Conservation (phyloP, 1,140 invertebrate genomes). For the Nasonia longicornis region DNA sequence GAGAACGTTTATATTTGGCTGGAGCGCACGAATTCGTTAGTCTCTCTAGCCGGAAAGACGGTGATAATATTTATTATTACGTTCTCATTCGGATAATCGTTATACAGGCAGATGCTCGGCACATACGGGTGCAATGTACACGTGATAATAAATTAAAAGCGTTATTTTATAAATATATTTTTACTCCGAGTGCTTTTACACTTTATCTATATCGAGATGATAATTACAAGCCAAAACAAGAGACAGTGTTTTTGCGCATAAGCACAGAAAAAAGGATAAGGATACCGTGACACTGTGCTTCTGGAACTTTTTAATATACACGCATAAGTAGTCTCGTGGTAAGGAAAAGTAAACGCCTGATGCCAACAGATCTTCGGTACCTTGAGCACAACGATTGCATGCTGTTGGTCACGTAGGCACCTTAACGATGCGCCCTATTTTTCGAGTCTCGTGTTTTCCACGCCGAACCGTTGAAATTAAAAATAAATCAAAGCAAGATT, state of each 20-base stretch:
- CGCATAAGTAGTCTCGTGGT: too few species aligned
- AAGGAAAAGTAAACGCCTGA: too few species aligned
- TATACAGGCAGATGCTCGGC: too few species aligned
- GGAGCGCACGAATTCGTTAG: not conserved
- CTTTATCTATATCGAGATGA: too few species aligned
- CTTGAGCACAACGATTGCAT: not conserved
- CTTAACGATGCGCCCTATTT: not conserved
- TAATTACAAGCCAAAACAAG: not conserved
- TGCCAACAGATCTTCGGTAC: not conserved
- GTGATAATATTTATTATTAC: not conserved
- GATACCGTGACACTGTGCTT: too few species aligned
- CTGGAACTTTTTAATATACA: too few species aligned
- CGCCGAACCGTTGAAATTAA: too few species aligned
- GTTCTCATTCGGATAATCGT: not conserved
- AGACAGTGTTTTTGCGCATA: not conserved
- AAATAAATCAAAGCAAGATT: too few species aligned
- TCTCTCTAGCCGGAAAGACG: not conserved
- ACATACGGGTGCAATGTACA: too few species aligned
- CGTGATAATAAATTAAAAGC: too few species aligned
- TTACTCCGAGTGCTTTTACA: too few species aligned
- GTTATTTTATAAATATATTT: too few species aligned
- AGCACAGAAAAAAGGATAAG: not conserved
- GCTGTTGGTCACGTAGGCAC: slow-evolving; percentile 15
- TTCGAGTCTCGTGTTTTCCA: not conserved
- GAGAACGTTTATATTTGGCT: not conserved